phyloP scores from a whole-genome alignment of 2,113 vertebrate genomes.

The Tapirus terrestris region DNA sequence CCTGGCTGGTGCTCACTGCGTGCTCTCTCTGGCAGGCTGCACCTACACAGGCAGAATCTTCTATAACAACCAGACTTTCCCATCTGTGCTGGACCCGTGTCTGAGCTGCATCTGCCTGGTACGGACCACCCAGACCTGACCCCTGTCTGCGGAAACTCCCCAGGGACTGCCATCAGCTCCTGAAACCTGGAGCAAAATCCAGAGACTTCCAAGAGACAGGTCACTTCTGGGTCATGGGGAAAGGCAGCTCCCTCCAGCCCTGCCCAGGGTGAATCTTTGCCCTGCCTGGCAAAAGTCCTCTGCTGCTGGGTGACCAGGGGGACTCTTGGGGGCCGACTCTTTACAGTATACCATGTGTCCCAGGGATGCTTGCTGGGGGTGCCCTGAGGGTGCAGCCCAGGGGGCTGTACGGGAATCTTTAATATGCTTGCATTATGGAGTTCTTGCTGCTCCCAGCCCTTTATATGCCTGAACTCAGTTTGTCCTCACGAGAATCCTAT shows the following conservation, averaged over 20 bases:
- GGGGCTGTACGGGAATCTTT: not conserved
- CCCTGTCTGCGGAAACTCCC: not conserved
- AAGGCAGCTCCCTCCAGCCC: not conserved
- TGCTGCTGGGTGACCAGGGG: not conserved
- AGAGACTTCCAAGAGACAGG: not conserved
- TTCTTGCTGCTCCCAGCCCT: not conserved
- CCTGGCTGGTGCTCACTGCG: not conserved
- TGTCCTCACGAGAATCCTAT: accelerated
- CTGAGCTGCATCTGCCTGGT: conserved; percentile 91
- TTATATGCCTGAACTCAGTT: not conserved
- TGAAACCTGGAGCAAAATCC: not conserved
- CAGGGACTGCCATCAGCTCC: not conserved
- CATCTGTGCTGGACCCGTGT: conserved; percentile 86
- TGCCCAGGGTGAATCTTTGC: not conserved
- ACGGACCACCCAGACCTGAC: conserved; percentile 53
- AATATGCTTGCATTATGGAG: accelerated
- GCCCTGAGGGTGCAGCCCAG: not conserved
- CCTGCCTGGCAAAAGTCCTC: not conserved
- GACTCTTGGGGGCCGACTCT: no score
- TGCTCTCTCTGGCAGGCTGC: conserved; percentile 83
- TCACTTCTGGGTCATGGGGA: not conserved
- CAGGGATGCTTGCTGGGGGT: not conserved
- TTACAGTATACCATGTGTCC: accelerated
- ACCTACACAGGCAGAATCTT: conserved; percentile 88
- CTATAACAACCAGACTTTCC: conserved; percentile 90